Conservation (phyloP, 37 sponge, comb jelly and placozoan genomes). For the Tethya wilhelma region DNA sequence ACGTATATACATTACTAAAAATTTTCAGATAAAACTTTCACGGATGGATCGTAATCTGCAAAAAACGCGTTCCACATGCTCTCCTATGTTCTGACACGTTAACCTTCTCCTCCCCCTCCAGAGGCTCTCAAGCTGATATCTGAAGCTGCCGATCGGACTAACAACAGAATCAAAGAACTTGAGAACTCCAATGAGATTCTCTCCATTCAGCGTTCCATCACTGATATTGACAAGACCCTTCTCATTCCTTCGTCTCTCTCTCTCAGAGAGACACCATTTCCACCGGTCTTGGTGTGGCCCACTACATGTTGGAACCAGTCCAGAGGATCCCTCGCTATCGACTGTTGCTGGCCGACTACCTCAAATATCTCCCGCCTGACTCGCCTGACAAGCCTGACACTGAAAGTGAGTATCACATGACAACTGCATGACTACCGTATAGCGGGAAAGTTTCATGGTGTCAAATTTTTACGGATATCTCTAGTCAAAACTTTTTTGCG, state of each 20-base stretch:
- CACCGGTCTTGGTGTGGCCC: slow-evolving; percentile 65
- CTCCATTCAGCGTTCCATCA: slow-evolving; percentile 66
- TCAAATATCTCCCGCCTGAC: slow-evolving; percentile 77
- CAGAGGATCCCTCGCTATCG: slow-evolving; percentile 88
- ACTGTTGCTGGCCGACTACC: slow-evolving; percentile 76
- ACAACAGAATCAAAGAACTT: slow-evolving; percentile 86
- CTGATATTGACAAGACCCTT: slow-evolving; percentile 52
- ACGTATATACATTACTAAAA: too few relatives aligned
- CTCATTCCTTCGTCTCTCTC: slow-evolving; percentile 28
- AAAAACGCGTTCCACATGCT: too few relatives aligned
- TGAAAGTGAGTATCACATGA: slow-evolving; percentile 61
- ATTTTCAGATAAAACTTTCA: too few relatives aligned
- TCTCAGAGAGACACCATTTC: slow-evolving; percentile 35
- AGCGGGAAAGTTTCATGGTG: too few relatives aligned
- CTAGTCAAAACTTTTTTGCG: too few relatives aligned
- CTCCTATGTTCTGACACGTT: neutral
- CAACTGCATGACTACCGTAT: too few relatives aligned
- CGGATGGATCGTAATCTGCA: too few relatives aligned
- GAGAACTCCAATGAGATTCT: slow-evolving; percentile 76
- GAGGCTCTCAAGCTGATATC: slow-evolving; percentile 84
- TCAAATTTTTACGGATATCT: too few relatives aligned
- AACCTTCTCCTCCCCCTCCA: neutral
- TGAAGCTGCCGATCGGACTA: slow-evolving; percentile 87
- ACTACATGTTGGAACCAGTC: slow-evolving; percentile 87
- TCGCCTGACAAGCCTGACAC: slow-evolving; percentile 63